phyloP scores from a whole-genome alignment of 2,113 vertebrate species.

The Cololabis saira region DNA sequence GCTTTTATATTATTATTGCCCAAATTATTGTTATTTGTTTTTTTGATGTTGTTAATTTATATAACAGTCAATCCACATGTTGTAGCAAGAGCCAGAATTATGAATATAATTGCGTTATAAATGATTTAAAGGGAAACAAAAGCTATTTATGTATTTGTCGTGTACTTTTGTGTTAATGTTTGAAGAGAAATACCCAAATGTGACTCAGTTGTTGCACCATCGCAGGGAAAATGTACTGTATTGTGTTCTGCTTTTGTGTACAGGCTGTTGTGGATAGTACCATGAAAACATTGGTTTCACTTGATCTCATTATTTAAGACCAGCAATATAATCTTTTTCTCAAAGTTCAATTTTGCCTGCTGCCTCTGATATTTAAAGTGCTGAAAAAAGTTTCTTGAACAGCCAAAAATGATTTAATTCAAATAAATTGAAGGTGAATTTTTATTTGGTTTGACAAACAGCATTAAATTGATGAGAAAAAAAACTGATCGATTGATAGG shows the following conservation, averaged over 20 bases:
- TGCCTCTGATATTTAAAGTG: slow-evolving; percentile 20
- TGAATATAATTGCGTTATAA: slow-evolving; percentile 70
- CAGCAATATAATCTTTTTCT: slow-evolving; percentile 76
- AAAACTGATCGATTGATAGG: background rate
- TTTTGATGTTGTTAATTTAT: slow-evolving; percentile 83
- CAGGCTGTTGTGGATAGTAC: slow-evolving; percentile 56
- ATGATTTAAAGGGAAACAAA: slow-evolving; percentile 79
- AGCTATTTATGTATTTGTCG: slow-evolving; percentile 84
- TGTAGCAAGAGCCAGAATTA: slow-evolving; percentile 76
- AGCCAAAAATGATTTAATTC: background rate
- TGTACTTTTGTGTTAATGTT: slow-evolving; percentile 74
- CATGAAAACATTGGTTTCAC: slow-evolving; percentile 53
- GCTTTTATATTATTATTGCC: slow-evolving; percentile 87
- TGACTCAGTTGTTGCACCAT: slow-evolving; percentile 68
- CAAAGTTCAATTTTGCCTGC: slow-evolving; percentile 32
- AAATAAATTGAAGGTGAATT: too few species aligned
- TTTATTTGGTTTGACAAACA: too few species aligned
- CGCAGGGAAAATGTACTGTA: slow-evolving; percentile 77
- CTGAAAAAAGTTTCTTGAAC: background rate
- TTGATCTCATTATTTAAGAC: slow-evolving; percentile 78
- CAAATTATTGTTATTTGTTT: slow-evolving; percentile 76
- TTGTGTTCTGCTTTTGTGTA: slow-evolving; percentile 56
- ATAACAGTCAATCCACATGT: slow-evolving; percentile 66
- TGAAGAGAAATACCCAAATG: slow-evolving; percentile 74
- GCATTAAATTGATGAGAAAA: too few species aligned